Percentiles rank a stretch among this genome's conserved stretches.
Evolutionary conservation across 2,888 invertebrate genomes (phyloP).

Genomic region (Lasius fuliginosus): DNA sequence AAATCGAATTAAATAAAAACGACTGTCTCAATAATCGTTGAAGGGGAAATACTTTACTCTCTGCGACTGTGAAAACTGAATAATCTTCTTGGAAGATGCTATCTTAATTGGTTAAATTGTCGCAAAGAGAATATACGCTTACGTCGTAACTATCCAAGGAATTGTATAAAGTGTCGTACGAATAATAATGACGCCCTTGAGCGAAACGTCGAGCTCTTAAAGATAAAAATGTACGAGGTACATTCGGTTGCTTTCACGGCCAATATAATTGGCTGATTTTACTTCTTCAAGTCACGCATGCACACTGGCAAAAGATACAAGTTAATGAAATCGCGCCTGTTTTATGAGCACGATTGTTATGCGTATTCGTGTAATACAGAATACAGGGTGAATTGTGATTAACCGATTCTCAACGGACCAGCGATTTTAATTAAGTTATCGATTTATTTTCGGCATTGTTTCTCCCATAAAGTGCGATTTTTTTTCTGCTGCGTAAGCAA

Average conservation of each 20-base stretch:
- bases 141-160: constrained; percentile 42
- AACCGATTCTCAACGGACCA: constrained; percentile 75
- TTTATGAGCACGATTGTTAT: constrained; percentile 82
- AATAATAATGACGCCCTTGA: constrained; percentile 64
- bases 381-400: constrained; percentile 80
- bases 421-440: constrained; percentile 84
- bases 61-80: constrained; percentile 37
- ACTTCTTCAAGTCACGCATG: constrained; percentile 83
- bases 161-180: constrained; percentile 53
- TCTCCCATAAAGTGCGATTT: constrained; percentile 65
- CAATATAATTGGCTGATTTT: constrained; percentile 76
- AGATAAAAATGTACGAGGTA: constrained; percentile 57
- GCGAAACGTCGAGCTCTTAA: constrained; percentile 48
- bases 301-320: constrained; percentile 77
- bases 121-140: constrained; percentile 40
- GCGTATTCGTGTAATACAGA: constrained; percentile 76
- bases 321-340: constrained; percentile 85
- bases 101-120: constrained; percentile 59
- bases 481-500: constrained; percentile 67
- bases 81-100: constrained; percentile 47
- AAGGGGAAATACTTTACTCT: constrained; percentile 40
- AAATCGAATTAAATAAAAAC: constrained; percentile 31
- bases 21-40: constrained; percentile 29
- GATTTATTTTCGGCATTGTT: constrained; percentile 83
- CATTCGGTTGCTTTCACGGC: constrained; percentile 52